Base-by-base conservation (phyloP, 2,113 vertebrate species). In the Apeltes quadracus region DNA sequence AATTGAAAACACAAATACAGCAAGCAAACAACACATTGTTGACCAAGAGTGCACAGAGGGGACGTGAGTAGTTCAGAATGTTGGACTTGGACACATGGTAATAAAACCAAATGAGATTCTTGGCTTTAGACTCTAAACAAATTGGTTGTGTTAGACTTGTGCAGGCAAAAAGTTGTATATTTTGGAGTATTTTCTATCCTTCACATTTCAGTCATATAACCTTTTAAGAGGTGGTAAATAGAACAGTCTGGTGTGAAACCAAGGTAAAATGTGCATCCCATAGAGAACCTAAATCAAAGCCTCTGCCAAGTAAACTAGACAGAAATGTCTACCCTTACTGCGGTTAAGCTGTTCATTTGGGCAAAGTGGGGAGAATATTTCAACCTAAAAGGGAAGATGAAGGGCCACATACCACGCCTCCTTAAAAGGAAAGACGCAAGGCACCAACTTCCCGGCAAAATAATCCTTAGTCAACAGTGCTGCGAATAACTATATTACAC, bases 371-470 rank as follows among this genome's bases (percentile, higher is more conserved):
- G 16, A 25, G 50, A 88, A 83, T 79, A 74, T 50, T 61, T 75
- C 59, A 64, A 7, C 67, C 72, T 82, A 79, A 89, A 90, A 82
- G 57, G 75, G 74, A 90, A 79, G 58, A 76, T 56, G 48, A 78
- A 71, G 18, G 61, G 6, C 41, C 48, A 67, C 61, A 73, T 76
- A 69, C 36, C 59, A 56, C 36, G 55, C 29, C 22, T 43, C 84
- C 69, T 72, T 79, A 84, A 87, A 88, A 84, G 77, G 75, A 51
- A 54, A 85, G 54, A 53, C 39, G 32, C 54, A 79, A 67, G 41
- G 53, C 70, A 65, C 59, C 20, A 56, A 69, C 65, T 64, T 70
- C 3, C 64, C 63, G 55, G 38, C 16, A 67, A 63, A 69, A 57
- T 71, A 72, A 78, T 56, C 51, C 44, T 55, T 43, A 68, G 64